A percentile compares a stretch with the other conserved stretches of the same genome.
Conservation (phyloP, 2,888 invertebrate genomes). For the Dolichopus griseipennis region DNA sequence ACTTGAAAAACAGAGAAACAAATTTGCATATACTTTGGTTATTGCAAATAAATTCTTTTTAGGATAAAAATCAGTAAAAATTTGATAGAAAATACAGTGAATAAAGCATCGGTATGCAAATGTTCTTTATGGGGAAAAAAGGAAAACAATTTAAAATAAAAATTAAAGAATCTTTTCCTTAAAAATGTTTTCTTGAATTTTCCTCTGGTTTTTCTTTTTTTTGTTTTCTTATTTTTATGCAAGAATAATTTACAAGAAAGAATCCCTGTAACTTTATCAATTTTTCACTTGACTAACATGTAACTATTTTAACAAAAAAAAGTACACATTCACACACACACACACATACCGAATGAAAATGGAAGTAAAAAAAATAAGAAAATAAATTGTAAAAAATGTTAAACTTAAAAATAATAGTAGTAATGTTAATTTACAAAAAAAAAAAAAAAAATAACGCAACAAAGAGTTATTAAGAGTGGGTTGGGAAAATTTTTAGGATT, state of each 20-base stretch:
- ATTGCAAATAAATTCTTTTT: not conserved
- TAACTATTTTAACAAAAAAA: not conserved
- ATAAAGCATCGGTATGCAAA: not conserved
- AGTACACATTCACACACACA: too few relatives aligned
- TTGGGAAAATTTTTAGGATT: too few relatives aligned
- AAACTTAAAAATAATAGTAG: too few relatives aligned
- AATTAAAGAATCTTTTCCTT: not conserved
- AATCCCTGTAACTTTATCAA: not conserved
- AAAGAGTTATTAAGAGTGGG: too few relatives aligned
- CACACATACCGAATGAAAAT: too few relatives aligned
- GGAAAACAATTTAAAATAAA: too few relatives aligned
- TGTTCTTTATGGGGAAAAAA: not conserved
- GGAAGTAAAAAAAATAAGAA: too few relatives aligned
- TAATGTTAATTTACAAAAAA: too few relatives aligned
- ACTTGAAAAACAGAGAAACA: not conserved
- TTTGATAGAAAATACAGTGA: not conserved
- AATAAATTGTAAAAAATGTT: too few relatives aligned
- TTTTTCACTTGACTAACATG: not conserved
- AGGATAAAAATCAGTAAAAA: too few relatives aligned
- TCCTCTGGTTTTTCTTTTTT: not conserved
- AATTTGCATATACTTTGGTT: not conserved
- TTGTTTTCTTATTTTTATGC: not conserved
- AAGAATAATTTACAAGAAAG: constrained; percentile 6
- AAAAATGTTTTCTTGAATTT: not conserved
- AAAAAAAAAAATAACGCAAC: too few relatives aligned